A percentile compares a stretch with the other conserved stretches of the same genome.
phyloP scores from a whole-genome alignment of 2,113 vertebrate species.

The Myrmecobius fasciatus region DNA sequence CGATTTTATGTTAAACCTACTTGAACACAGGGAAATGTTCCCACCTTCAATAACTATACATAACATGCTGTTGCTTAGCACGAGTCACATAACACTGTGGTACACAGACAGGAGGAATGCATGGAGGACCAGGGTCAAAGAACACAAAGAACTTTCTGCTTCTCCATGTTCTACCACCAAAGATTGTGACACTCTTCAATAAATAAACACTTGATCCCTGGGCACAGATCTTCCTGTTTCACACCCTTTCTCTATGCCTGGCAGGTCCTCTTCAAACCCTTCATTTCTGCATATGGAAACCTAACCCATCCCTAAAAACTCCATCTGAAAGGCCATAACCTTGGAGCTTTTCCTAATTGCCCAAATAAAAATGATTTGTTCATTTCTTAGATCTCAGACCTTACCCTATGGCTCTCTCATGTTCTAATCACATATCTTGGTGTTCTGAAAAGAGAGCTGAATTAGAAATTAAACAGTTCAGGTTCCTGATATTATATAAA shows the following conservation, averaged over 20 bases:
- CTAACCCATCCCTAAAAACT: background rate
- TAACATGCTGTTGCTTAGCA: background rate
- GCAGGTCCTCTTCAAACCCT: background rate
- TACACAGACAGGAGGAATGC: background rate
- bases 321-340: background rate
- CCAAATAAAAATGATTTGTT: background rate
- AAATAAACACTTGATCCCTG: slow-evolving; percentile 6
- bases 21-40: background rate
- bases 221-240: background rate
- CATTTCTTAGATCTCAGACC: background rate
- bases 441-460: background rate
- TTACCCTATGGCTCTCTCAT: background rate
- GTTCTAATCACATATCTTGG: background rate
- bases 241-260: background rate
- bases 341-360: background rate
- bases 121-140: background rate
- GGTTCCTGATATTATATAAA: background rate
- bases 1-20: background rate
- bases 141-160: background rate
- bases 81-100: background rate
- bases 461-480: background rate
- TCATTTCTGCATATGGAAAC: background rate
- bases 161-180: background rate
- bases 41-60: background rate
- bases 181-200: background rate